Conservation (phyloP, 2,797 vertebrate genomes). For the Erethizon dorsatum region DNA sequence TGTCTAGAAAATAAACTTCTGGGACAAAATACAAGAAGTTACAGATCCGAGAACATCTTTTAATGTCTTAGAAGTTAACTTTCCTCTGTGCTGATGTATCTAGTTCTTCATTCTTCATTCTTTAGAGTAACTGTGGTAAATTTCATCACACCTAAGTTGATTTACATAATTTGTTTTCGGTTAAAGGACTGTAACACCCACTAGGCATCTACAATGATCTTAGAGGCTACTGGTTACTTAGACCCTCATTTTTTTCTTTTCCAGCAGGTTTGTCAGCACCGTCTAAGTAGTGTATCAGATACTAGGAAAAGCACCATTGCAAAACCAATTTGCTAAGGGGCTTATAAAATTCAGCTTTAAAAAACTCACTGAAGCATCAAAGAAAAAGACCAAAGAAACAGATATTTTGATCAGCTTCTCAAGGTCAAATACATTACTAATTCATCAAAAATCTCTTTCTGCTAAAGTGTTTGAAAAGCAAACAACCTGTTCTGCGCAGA, state of each 20-base stretch:
- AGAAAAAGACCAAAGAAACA: constrained; percentile 85
- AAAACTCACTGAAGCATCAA: constrained; percentile 86
- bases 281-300: constrained; percentile 84
- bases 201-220: constrained; percentile 81
- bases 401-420: constrained; percentile 87
- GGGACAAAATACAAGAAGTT: constrained; percentile 70
- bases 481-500: constrained; percentile 84
- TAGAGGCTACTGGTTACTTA: constrained; percentile 74
- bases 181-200: constrained; percentile 65
- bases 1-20: constrained; percentile 76
- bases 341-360: constrained; percentile 89
- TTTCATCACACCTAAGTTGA: constrained; percentile 10
- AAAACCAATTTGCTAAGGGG: constrained; percentile 88
- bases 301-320: constrained; percentile 86
- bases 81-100: constrained; percentile 25
- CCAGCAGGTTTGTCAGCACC: constrained; percentile 81
- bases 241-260: constrained; percentile 75
- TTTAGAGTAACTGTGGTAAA: constrained; percentile 57
- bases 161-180: constrained; percentile 71
- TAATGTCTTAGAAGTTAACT: constrained; percentile 70
- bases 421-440: constrained; percentile 90
- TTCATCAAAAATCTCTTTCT: constrained; percentile 88
- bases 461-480: constrained; percentile 86
- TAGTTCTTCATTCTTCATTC: constrained; percentile 42
- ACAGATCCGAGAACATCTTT: constrained; percentile 61